Conservation (phyloP, 2,888 invertebrate species). For the Noctua comes region DNA sequence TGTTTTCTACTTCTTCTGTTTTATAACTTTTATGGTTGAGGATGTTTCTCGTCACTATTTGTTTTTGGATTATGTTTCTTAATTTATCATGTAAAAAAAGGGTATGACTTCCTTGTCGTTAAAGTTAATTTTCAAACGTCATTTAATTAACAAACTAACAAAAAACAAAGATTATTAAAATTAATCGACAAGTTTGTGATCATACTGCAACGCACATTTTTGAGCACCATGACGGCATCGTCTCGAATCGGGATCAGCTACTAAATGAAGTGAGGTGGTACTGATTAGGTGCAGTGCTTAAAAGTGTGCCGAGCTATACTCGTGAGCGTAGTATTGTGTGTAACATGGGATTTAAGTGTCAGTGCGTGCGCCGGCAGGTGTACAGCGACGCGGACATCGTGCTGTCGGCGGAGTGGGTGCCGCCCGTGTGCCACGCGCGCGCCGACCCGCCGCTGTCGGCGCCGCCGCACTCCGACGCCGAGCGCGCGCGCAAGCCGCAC, state of each 20-base stretch:
- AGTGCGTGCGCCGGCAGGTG: constrained; percentile 82
- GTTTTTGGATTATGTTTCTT: neutral
- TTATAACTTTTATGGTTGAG: neutral
- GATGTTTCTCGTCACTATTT: neutral
- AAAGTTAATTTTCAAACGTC: neutral
- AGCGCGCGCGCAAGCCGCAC: constrained; percentile 85
- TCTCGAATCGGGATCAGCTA: too few relatives aligned
- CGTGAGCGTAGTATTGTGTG: neutral
- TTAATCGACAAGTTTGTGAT: neutral
- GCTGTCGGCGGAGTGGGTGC: constrained; percentile 96
- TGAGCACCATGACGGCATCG: neutral
- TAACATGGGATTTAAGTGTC: constrained; percentile 17
- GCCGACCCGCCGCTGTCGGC: constrained; percentile 91
- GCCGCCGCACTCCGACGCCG: constrained; percentile 88
- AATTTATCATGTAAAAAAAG: neutral
- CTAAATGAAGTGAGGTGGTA: neutral
- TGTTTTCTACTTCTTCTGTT: constrained; percentile 2
- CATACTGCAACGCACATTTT: neutral
- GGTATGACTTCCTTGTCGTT: neutral
- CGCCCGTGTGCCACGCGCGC: constrained; percentile 95
- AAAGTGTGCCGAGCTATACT: neutral
- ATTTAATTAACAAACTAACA: neutral
- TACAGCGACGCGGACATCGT: constrained; percentile 97
- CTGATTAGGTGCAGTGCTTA: neutral
- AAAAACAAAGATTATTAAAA: neutral